Evolutionary conservation across 2,113 vertebrate species (phyloP), one percentile per base, ranked within the genome.

Genomic region (Coptodon bakossiorum): DNA sequence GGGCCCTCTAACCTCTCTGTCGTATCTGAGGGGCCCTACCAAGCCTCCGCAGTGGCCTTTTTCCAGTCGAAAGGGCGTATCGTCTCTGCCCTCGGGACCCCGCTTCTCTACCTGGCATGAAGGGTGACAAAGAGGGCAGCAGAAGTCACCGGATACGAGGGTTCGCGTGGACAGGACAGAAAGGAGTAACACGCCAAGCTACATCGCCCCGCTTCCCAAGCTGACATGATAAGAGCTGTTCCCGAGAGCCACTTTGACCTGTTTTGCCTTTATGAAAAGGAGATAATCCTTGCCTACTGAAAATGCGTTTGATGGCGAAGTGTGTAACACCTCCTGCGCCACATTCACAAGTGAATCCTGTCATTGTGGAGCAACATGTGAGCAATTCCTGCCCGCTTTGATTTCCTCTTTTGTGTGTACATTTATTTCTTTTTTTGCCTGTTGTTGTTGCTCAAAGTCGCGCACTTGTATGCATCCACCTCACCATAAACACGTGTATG

Each of bases 1-100:
- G 83, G 93, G 86, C 90, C 92, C 94, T 91, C 82, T 94, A 87
- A 95, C 95, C 95, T 86, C 90, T 91, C 93, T 95, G 95, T 95
- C 95, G 86, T 92, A 86, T 93, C 83, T 89, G 93, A 96, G 91
- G 90, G 89, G 90, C 91, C 92, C 84, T 89, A 40, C 78, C 82
- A 56, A 85, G 73, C 88, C 89, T 89, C 52, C 2, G 22, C 1
- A 27, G 68, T 91, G 95, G 95, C 94, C 90, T 94, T 88, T 88
- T 90, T 86, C 86, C 88, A 88, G 85, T 83, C 40, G 17, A 68
- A 82, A 84, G 88, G 92, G 88, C 71, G 31, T 9, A 40, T 82
- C 24, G 86, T 80, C 88, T 66, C 84, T 93, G 89, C 90, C 92
- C 91, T 43, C 22, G 9, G 66, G 84, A 92, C 94, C 93, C 84